phyloP scores from a whole-genome alignment of 2,113 vertebrate species.

The Rostratula benghalensis region DNA sequence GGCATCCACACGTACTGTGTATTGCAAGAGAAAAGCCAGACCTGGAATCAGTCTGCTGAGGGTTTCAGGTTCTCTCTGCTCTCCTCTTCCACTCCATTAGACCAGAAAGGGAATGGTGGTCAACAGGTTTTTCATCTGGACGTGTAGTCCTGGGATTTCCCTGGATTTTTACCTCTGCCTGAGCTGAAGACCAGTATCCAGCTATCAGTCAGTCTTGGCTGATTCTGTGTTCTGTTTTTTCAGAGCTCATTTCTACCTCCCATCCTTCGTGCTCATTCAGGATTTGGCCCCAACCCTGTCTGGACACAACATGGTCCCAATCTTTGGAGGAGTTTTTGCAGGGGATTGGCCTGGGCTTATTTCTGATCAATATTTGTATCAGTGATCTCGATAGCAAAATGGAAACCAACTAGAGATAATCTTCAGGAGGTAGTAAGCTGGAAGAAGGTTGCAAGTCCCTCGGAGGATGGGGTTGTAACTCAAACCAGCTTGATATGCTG shows the following conservation, averaged over 20 bases:
- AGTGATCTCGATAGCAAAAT: neutral
- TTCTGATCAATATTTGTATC: neutral
- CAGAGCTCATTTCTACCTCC: neutral
- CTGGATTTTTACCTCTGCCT: neutral
- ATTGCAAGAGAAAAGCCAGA: slow-evolving; percentile 43
- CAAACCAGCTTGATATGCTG: neutral
- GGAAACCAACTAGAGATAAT: neutral
- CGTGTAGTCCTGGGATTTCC: slow-evolving; percentile 39
- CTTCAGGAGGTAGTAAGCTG: neutral
- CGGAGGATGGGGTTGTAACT: neutral
- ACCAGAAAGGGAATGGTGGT: slow-evolving; percentile 30
- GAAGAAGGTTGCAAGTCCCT: neutral
- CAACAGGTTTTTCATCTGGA: slow-evolving; percentile 47
- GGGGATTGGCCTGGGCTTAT: neutral
- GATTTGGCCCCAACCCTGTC: neutral
- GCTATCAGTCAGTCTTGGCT: neutral
- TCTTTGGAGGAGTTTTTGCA: neutral
- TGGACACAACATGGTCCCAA: neutral
- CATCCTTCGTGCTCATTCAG: neutral
- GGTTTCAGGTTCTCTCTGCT: slow-evolving; percentile 55
- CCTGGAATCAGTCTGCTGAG: slow-evolving; percentile 61
- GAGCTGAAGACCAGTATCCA: neutral
- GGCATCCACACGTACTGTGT: neutral
- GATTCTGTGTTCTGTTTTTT: neutral
- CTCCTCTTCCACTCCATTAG: slow-evolving; percentile 56